phyloP scores from a whole-genome alignment of 2,113 vertebrate species.

The Dipodomys stephensi region DNA sequence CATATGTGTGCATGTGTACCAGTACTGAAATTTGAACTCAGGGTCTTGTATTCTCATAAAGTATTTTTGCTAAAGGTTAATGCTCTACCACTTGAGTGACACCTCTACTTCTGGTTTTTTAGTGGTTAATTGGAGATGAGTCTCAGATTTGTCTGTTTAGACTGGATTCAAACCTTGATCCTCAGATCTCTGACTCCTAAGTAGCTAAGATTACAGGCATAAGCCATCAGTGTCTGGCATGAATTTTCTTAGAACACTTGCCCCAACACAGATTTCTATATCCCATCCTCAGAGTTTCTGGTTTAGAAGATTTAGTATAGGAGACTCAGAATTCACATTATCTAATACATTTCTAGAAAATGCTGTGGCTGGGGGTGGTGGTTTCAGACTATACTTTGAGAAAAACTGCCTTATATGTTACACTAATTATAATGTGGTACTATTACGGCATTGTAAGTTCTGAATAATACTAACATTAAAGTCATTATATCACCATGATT shows the following conservation, averaged over 20 bases:
- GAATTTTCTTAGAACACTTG: background rate
- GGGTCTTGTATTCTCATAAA: too few relatives aligned
- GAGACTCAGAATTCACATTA: background rate
- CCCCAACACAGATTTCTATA: background rate
- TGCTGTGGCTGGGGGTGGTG: background rate
- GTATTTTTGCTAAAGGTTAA: too few relatives aligned
- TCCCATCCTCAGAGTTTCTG: background rate
- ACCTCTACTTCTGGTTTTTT: too few relatives aligned
- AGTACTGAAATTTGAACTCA: too few relatives aligned
- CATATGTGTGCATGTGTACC: too few relatives aligned
- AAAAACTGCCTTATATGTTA: background rate
- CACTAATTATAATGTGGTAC: background rate
- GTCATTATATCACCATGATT: background rate
- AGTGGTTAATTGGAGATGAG: too few relatives aligned
- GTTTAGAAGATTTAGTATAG: background rate
- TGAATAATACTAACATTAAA: background rate
- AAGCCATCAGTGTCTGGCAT: background rate
- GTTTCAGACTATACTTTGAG: background rate
- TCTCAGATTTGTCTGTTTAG: too few relatives aligned
- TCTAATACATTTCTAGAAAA: background rate
- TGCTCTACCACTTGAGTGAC: too few relatives aligned
- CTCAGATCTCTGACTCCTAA: too few relatives aligned
- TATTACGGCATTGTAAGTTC: background rate
- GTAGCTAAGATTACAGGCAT: too few relatives aligned
- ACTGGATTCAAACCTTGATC: too few relatives aligned